Percentiles rank a stretch among this genome's conserved stretches.
Conservation (phyloP, 2,113 vertebrate genomes). For the Loxodonta africana region DNA sequence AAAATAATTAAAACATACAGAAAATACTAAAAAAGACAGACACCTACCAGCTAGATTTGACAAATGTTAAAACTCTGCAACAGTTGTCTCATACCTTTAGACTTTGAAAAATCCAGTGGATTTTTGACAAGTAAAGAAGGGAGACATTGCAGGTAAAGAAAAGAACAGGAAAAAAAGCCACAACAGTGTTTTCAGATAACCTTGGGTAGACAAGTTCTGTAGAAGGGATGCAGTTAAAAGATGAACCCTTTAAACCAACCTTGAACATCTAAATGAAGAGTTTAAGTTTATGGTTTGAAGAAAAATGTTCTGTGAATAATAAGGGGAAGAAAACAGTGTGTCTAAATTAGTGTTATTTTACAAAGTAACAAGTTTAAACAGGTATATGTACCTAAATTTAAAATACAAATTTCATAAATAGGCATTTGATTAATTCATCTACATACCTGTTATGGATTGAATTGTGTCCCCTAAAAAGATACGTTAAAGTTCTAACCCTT, state of each 20-base stretch:
- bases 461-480: no score
- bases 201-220: neutral
- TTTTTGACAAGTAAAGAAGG: constrained; percentile 22
- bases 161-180: constrained; percentile 13
- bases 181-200: neutral
- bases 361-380: neutral
- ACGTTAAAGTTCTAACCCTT: no score
- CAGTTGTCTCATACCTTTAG: neutral
- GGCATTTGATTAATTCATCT: no score
- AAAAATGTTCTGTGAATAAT: neutral
- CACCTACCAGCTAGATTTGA: neutral
- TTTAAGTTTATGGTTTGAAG: neutral
- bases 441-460: no score
- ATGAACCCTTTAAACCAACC: neutral
- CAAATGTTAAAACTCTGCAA: constrained; percentile 33
- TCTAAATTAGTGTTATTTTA: neutral
- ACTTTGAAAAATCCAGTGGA: constrained; percentile 14
- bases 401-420: no score
- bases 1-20: constrained; percentile 29
- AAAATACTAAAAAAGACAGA: constrained; percentile 26
- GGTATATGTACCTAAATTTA: neutral
- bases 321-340: neutral
- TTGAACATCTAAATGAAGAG: neutral
- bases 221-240: neutral
- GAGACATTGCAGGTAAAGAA: neutral